Evolutionary conservation across 1,140 invertebrate genomes (phyloP), one percentile per base, ranked within the genome.

Genomic region (Drosophila lowei): DNA sequence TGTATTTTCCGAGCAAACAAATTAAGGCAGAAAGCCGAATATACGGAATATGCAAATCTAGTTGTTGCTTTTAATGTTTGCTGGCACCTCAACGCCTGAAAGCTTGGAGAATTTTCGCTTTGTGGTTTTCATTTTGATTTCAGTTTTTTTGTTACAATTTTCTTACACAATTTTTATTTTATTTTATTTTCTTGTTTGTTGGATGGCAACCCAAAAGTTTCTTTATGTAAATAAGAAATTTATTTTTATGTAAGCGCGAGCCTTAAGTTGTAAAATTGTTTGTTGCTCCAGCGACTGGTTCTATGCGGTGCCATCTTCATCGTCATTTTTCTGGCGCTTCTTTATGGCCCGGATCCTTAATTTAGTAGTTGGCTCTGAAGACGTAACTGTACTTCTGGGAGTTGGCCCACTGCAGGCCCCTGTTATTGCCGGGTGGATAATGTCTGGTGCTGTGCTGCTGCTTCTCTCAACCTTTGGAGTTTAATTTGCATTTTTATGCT

Each of bases 151-250:
- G 60, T 49, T 66, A 34, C 8, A 34, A 11, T 34, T 38, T 38
- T 38, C 11, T 1, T 13, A 38, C 34, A 34, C 8, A 3, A 38
- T 13, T 38, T 38, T 9, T 38, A 4, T 63, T 63, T 59, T 55
- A 46, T 64, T 59, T 46, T 43, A 61, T 72, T 61, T 66, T 67
- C 52, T 70, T 62, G 42, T 64, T 57, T 63, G 48, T 50, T 61
- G 78, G 42, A 46, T 70, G 83, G 48, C 48, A 60, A 52, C 78
- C 83, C 83, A 83, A 88, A 88, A 88, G 83, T 88, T 88, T 89
- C 83, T 79, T 79, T 88, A 88, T 88, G 84, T 88, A 88, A 88
- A 88, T 88, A 89, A 83, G 84, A 88, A 89, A 83, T 88, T 88
- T 88, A 79, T 88, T 88, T 88, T 88, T 88, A 88, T 86, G 81